Evolutionary conservation across 2,888 invertebrate genomes (phyloP), one percentile per base, ranked within the genome.

Genomic region (Ectemnius continuus): DNA sequence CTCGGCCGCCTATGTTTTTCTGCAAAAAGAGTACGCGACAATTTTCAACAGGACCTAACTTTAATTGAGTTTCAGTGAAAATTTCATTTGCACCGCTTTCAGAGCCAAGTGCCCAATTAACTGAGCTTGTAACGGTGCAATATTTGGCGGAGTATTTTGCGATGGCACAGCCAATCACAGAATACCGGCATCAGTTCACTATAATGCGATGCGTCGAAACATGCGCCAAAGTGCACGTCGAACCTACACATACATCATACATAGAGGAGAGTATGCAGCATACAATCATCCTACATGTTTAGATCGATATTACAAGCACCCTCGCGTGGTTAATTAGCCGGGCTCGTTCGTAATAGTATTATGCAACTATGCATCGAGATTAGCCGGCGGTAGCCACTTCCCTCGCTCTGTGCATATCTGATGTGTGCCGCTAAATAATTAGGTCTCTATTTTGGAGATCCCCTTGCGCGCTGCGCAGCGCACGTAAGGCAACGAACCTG

Each of bases 331-430:
- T 75, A 78, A 78, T 73, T 67, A 67, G 8, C 18, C 64, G 45
- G 61, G 56, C 66, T 73, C 66, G 70, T 73, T 74, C 75, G 65
- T 71, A 73, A 78, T 64, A 56, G 26, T 60, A 72, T 74, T 75
- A 72, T 68, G 67, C 60, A 77, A 78, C 58, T 48, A n/a, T 47
- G 48, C 64, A 47, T 45, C 57, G 66, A 68, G 69, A 72, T 80
- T 72, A 74, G 73, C 72, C 62, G 71, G 26, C 63, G 64, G 36
- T 18, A 45, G 16, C 23, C 16, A 14, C 14, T 52, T 52, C 52
- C 6, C 36, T 11, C 46, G 28, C 47, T 45, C 56, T 13, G 46
- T 20, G 60, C 61, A 20, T 46, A 16, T 16, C 23, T 52, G n/a
- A 14, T 48, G n/a, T 46, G 56, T 47, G 23, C 65, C 6, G 59